Base-by-base conservation (phyloP, 2,797 vertebrate species). In the Acanthurus lineatus region DNA sequence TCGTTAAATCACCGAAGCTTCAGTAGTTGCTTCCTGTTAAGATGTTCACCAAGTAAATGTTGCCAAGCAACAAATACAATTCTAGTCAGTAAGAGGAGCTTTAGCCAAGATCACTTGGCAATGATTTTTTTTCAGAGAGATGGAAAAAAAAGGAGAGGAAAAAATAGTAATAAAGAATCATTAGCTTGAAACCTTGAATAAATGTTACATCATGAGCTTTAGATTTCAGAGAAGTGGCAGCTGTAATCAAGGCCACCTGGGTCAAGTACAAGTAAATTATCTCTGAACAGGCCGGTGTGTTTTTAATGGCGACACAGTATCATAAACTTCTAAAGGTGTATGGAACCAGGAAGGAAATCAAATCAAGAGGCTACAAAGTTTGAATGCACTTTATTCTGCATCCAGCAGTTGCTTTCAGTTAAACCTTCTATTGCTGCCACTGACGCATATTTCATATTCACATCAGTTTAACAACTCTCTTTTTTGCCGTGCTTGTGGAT, bases 1-100 rank as follows among this genome's bases (percentile, higher is more conserved):
- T 83, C 75, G 77, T 87, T 79, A 87, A 87, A 82, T 85, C 70
- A 22, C 72, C 76, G 84, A 88, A 86, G 81, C 85, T 42, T 84
- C 73, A 66, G 78, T 49, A 76, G 84, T 75, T 76, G 78, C 77
- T 88, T 86, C 75, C 82, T 86, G 74, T 79, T 83, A 77, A 67
- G 69, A 84, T 76, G 49, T 64, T 88, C 72, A 74, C 62, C 22
- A 74, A 86, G 73, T 84, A 83, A 82, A 86, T 82, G 87, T 92
- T 88, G 83, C 90, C 86, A 88, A 78, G 89, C 88, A 91, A 92
- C 86, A 84, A 86, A 88, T 82, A 85, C 70, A 87, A 60, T 53
- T 76, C 47, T 32, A 81, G 69, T 57, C 65, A 79, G 51, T 62
- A 20, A 69, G 48, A 40, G 38, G 59, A 76, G 69, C 32, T 79